Evolutionary conservation across 2,888 invertebrate species (phyloP).

Genomic region (Andrena bucephala): DNA sequence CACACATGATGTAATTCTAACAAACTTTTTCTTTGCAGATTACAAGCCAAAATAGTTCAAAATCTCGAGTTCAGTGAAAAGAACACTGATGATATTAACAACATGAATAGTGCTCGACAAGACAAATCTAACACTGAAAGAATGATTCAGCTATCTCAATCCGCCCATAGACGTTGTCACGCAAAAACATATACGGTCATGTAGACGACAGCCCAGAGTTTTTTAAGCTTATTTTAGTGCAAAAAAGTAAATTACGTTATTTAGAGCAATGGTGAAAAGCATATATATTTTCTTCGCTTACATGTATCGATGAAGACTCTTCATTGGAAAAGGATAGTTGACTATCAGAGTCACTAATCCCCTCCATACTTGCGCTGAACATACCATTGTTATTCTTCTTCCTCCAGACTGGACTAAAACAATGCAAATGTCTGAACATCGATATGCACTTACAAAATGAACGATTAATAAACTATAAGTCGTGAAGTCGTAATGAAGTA

Average conservation of each 20-base stretch:
- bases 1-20: too few species aligned
- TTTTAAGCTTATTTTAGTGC: neutral
- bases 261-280: neutral
- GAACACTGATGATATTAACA: too few species aligned
- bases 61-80: too few species aligned
- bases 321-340: constrained; percentile 84
- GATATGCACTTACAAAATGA: constrained; percentile 52
- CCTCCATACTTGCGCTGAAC: constrained; percentile 81
- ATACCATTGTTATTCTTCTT: constrained; percentile 83
- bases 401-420: constrained; percentile 84
- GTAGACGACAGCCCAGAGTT: too few species aligned
- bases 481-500: neutral
- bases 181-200: too few species aligned
- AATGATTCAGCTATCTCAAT: too few species aligned
- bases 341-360: constrained; percentile 83
- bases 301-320: constrained; percentile 82
- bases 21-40: too few species aligned
- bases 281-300: constrained; percentile 54
- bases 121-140: too few species aligned
- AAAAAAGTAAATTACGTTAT: neutral
- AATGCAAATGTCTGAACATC: constrained; percentile 72
- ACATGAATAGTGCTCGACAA: too few species aligned
- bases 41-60: too few species aligned
- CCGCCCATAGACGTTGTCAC: too few species aligned
- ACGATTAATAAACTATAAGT: neutral